Evolutionary conservation across 2,888 invertebrate genomes (phyloP).

Genomic region (Cybosia mesomella): DNA sequence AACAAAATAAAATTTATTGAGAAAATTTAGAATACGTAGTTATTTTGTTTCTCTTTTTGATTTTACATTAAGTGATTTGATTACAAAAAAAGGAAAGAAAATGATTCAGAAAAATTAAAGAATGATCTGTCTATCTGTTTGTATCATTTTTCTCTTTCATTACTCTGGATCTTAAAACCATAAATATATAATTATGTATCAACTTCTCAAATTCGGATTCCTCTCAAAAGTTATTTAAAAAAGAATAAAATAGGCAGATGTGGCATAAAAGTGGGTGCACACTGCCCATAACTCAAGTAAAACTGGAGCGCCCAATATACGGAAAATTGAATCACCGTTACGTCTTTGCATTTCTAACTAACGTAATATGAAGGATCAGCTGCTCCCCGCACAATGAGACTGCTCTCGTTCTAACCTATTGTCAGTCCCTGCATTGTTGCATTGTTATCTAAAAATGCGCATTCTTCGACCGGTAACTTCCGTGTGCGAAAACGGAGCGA

Average conservation of each 20-base stretch:
- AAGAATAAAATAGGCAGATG: constrained; percentile 46
- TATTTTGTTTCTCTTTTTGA: too few species aligned
- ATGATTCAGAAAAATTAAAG: too few species aligned
- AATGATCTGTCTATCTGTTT: too few species aligned
- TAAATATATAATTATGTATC: too few species aligned
- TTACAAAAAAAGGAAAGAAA: too few species aligned
- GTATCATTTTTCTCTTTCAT: too few species aligned
- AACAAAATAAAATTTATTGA: too few species aligned
- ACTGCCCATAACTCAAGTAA: constrained; percentile 49
- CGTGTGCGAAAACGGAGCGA: constrained; percentile 79
- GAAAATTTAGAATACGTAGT: too few species aligned
- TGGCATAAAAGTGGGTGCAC: constrained; percentile 42
- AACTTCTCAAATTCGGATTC: constrained; percentile 14
- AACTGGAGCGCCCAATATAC: constrained; percentile 59
- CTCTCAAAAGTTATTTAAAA: constrained; percentile 38
- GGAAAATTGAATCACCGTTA: constrained; percentile 68
- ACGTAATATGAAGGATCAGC: constrained; percentile 72
- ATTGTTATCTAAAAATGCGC: constrained; percentile 78
- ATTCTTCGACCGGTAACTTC: constrained; percentile 78
- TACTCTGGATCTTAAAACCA: too few species aligned
- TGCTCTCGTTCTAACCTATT: constrained; percentile 79
- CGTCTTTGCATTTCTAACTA: constrained; percentile 61
- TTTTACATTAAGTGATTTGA: too few species aligned
- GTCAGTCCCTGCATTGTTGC: constrained; percentile 69
- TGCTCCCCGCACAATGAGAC: constrained; percentile 67